A percentile compares a stretch with the other conserved stretches of the same genome.
Evolutionary conservation across 2,113 vertebrate species (phyloP).

Genomic region (Tyto alba): DNA sequence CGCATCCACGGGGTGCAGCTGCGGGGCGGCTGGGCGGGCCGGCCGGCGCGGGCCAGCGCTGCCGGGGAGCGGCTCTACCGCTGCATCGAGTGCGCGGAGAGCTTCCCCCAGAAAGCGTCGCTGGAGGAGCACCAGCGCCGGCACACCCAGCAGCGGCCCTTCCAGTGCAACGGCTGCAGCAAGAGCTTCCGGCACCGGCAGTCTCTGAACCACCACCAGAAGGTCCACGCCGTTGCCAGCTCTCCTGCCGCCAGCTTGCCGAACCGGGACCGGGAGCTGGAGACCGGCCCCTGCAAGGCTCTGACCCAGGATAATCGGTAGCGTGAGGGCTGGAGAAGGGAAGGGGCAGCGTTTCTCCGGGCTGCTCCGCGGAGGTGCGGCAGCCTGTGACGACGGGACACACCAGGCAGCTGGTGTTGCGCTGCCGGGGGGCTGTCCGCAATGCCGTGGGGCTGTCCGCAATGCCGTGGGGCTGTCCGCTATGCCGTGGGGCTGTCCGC

Average conservation of each 20-base stretch:
- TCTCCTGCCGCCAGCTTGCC: neutral
- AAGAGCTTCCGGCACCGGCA: constrained; percentile 59
- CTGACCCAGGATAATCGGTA: neutral
- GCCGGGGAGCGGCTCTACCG: constrained; percentile 30
- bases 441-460: too few species aligned
- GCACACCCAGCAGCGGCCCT: constrained; percentile 49
- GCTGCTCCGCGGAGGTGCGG: neutral
- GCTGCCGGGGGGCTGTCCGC: fast-evolving
- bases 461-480: too few species aligned
- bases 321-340: neutral
- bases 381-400: fast-evolving
- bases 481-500: neutral
- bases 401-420: fast-evolving
- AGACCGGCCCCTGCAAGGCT: neutral
- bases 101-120: neutral
- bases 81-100: constrained; percentile 45
- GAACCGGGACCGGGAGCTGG: fast-evolving
- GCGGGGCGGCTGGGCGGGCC: neutral
- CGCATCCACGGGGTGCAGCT: constrained; percentile 39
- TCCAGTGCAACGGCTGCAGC: constrained; percentile 54
- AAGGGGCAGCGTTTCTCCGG: neutral
- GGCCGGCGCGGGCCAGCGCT: neutral
- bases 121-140: constrained; percentile 59
- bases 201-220: constrained; percentile 55
- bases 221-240: neutral